Conservation (phyloP, 2,797 vertebrate species). For the Lepidocolaptes lacrymiger region DNA sequence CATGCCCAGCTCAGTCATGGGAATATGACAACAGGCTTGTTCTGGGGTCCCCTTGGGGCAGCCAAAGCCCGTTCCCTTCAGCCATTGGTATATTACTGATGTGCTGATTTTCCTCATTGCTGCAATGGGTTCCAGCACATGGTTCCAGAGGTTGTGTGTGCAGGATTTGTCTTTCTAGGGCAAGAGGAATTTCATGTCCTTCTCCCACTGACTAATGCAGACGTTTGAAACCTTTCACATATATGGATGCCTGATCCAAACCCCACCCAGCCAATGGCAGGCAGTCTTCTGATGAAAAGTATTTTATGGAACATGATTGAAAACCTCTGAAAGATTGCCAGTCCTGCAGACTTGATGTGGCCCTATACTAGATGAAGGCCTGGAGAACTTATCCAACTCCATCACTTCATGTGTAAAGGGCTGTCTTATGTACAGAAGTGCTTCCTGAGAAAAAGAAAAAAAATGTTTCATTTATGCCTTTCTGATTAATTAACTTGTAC, state of each 20-base stretch:
- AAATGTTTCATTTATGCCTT: neutral
- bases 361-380: neutral
- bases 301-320: neutral
- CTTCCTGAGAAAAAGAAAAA: neutral
- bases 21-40: neutral
- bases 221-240: neutral
- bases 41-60: neutral
- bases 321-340: neutral
- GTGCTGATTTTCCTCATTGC: neutral
- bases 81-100: neutral
- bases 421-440: neutral
- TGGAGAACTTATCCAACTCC: neutral
- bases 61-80: neutral
- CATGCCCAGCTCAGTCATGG: neutral
- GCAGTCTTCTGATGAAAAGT: neutral
- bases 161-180: neutral
- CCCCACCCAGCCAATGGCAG: neutral
- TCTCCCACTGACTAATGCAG: neutral
- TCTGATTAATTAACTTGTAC: neutral
- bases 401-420: neutral
- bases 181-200: neutral
- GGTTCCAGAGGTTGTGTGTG: neutral
- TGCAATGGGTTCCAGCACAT: neutral
- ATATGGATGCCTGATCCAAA: neutral
- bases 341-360: neutral